These are phyloP conservation scores for Okapia johnstoni DNA, from an alignment of 2,113 vertebrate species.

Conservation along the genomic window DNA sequence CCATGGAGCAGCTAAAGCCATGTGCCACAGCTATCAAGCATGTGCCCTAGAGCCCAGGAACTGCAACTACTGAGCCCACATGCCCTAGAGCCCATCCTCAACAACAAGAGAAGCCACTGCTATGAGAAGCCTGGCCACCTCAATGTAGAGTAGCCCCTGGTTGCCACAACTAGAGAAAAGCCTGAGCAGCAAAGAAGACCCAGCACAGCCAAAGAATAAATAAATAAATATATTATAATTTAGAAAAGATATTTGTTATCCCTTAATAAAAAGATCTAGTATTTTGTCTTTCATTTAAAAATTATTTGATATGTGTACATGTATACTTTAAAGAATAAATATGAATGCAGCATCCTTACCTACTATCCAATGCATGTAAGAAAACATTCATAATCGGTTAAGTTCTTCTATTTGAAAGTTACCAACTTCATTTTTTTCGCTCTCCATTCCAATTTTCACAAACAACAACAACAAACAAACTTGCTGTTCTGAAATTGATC, in stretches of 20 bases:
- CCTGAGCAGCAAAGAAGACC: not conserved
- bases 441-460: not conserved
- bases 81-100: not conserved
- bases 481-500: not conserved
- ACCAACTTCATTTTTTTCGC: not conserved
- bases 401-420: not conserved
- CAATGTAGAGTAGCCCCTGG: not conserved
- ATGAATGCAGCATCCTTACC: not conserved
- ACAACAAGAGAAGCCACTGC: not conserved
- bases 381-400: not conserved
- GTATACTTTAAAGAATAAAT: not conserved
- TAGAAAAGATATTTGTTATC: not conserved
- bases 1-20: fast-evolving
- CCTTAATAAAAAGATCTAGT: not conserved
- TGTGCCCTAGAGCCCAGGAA: not conserved
- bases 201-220: not conserved
- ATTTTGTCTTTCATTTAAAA: not conserved
- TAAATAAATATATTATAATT: not conserved
- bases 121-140: not conserved
- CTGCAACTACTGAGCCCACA: not conserved
- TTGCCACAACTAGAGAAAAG: not conserved
- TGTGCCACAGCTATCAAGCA: not conserved
- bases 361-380: not conserved
- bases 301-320: not conserved
- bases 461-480: not conserved